phyloP scores from a whole-genome alignment of 92 coral and sea anemone genomes.

The Siderastrea radians region DNA sequence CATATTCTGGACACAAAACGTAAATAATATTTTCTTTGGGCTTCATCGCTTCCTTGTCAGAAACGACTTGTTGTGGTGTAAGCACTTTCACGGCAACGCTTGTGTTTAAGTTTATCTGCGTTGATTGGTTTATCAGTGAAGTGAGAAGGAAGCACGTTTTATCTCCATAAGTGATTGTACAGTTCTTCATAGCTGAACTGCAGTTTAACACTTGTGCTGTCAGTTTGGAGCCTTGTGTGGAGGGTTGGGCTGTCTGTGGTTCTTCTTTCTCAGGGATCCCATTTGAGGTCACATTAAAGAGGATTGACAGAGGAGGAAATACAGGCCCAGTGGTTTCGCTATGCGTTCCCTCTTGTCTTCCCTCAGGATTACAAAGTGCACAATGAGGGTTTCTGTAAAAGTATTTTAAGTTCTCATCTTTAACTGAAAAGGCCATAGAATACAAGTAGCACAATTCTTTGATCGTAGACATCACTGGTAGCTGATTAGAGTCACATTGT shows the following conservation, averaged over 20 bases:
- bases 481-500: not conserved
- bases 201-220: not conserved
- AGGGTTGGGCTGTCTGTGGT: not conserved
- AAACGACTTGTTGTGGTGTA: not conserved
- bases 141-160: not conserved
- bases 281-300: conserved; percentile 21
- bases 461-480: not conserved
- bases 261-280: too few species aligned
- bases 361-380: conserved; percentile 31
- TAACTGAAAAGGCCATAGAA: conserved; percentile 2
- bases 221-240: not conserved
- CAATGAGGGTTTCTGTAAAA: conserved; percentile 34
- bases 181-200: not conserved
- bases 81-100: not conserved
- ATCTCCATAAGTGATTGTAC: not conserved
- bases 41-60: too few species aligned
- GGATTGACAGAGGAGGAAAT: not conserved
- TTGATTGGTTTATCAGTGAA: not conserved
- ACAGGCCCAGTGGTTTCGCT: not conserved
- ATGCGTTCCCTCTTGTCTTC: not conserved
- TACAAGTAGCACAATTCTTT: conserved; percentile 24
- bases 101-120: not conserved
- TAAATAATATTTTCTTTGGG: not conserved
- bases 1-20: conserved; percentile 11
- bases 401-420: not conserved